phyloP scores from a whole-genome alignment of 37 sponge, comb jelly and placozoan genomes.

The Dysidea cf. avara region DNA sequence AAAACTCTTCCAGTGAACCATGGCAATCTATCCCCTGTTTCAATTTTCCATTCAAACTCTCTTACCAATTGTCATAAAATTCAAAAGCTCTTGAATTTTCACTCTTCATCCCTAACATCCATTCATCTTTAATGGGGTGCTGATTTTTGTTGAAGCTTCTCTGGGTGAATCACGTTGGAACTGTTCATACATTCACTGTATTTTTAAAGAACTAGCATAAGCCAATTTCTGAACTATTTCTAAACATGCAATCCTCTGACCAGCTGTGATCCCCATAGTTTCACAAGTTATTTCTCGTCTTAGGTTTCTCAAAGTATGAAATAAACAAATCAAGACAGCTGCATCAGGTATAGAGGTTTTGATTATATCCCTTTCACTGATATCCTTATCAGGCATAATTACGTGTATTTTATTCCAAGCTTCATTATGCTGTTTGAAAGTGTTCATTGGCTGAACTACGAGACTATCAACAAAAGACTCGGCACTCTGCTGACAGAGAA shows the following conservation, averaged over 20 bases:
- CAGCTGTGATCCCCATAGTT: conserved; percentile 37
- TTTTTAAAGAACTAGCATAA: conserved; percentile 27
- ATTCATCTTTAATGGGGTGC: conserved; percentile 74
- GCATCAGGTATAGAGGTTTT: conserved; percentile 16
- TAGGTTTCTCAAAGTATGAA: neutral
- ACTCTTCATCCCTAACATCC: conserved; percentile 3
- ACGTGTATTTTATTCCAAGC: conserved; percentile 3
- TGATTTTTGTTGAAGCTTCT: conserved; percentile 36
- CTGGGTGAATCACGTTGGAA: conserved; percentile 10
- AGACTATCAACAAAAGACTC: too few relatives aligned
- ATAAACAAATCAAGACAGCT: neutral
- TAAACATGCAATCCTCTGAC: conserved; percentile 11
- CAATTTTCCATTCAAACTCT: neutral
- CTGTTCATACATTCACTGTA: conserved; percentile 29
- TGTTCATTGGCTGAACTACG: too few relatives aligned
- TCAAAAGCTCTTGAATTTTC: neutral
- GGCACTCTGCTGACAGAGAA: too few relatives aligned
- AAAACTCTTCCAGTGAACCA: conserved; percentile 21
- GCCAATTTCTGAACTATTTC: conserved; percentile 53
- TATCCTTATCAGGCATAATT: conserved; percentile 7
- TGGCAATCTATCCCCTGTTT: too few relatives aligned
- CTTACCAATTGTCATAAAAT: neutral
- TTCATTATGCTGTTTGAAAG: too few relatives aligned
- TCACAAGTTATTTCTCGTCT: neutral
- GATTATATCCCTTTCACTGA: neutral